Evolutionary conservation across 2,888 invertebrate genomes (phyloP).

Genomic region (Thecophora atra): DNA sequence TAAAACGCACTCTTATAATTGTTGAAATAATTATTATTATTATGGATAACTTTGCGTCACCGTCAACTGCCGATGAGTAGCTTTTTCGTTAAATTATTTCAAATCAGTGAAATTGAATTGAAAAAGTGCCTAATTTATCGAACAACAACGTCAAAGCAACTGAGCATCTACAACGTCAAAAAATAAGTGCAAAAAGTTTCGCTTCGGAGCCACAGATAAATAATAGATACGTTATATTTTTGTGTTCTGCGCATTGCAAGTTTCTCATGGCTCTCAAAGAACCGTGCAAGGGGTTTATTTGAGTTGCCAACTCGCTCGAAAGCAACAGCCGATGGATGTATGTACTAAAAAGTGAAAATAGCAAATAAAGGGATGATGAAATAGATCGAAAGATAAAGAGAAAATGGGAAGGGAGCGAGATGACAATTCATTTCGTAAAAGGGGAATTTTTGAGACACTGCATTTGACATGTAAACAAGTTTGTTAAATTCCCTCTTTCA

Average conservation of each 20-base stretch:
- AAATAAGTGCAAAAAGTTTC: constrained; percentile 38
- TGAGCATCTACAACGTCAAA: constrained; percentile 35
- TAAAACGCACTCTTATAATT: not conserved
- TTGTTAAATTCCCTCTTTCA: too few species aligned
- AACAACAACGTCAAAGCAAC: constrained; percentile 31
- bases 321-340: not conserved
- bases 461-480: too few species aligned
- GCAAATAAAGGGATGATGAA: not conserved
- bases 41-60: constrained; percentile 17
- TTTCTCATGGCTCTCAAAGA: constrained; percentile 2
- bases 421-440: too few species aligned
- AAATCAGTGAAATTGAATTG: not conserved
- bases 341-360: not conserved
- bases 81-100: not conserved
- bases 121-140: not conserved
- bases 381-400: not conserved
- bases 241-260: constrained; percentile 15
- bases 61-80: constrained; percentile 11
- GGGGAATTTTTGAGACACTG: too few species aligned
- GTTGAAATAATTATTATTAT: not conserved
- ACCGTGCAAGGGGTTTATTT: not conserved
- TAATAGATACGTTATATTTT: not conserved
- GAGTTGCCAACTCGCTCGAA: constrained; percentile 1
- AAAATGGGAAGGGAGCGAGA: not conserved
- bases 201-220: constrained; percentile 25